Evolutionary conservation across 2,113 vertebrate species (phyloP).

Genomic region (Lates calcarifer): DNA sequence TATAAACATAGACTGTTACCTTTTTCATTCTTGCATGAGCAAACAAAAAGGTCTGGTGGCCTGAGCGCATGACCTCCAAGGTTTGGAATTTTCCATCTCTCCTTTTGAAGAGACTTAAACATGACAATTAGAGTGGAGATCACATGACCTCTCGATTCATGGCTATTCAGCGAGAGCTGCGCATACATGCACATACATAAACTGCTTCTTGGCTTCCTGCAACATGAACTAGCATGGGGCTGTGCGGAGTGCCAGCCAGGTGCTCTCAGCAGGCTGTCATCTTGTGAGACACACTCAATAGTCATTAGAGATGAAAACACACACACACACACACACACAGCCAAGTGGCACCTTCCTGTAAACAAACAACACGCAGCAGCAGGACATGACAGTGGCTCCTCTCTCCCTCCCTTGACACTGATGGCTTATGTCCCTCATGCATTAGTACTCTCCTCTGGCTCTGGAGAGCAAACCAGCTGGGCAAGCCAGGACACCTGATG

Average conservation of each 20-base stretch:
- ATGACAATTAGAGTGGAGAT: slow-evolving; percentile 77
- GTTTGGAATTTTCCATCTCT: slow-evolving; percentile 80
- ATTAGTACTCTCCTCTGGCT: slow-evolving; percentile 55
- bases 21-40: slow-evolving; percentile 74
- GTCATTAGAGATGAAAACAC: slow-evolving; percentile 79
- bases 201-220: slow-evolving; percentile 20
- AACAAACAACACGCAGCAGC: slow-evolving; percentile 80
- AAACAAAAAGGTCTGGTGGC: slow-evolving; percentile 75
- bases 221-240: slow-evolving; percentile 22
- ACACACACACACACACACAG: slow-evolving; percentile 63
- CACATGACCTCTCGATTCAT: slow-evolving; percentile 73
- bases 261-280: slow-evolving; percentile 76
- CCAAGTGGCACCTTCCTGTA: slow-evolving; percentile 82
- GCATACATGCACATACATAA: slow-evolving; percentile 58
- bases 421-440: slow-evolving; percentile 56
- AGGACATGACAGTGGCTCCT: slow-evolving; percentile 61
- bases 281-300: slow-evolving; percentile 77
- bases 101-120: slow-evolving; percentile 71
- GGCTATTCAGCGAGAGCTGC: slow-evolving; percentile 54
- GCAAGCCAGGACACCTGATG: slow-evolving; percentile 66
- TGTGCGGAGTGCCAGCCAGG: slow-evolving; percentile 71
- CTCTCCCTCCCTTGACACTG: slow-evolving; percentile 56
- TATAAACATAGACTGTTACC: slow-evolving; percentile 78
- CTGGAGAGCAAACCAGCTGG: slow-evolving; percentile 52
- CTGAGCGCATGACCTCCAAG: slow-evolving; percentile 68